phyloP scores from a whole-genome alignment of 1,140 invertebrate species.

The Mya arenaria region DNA sequence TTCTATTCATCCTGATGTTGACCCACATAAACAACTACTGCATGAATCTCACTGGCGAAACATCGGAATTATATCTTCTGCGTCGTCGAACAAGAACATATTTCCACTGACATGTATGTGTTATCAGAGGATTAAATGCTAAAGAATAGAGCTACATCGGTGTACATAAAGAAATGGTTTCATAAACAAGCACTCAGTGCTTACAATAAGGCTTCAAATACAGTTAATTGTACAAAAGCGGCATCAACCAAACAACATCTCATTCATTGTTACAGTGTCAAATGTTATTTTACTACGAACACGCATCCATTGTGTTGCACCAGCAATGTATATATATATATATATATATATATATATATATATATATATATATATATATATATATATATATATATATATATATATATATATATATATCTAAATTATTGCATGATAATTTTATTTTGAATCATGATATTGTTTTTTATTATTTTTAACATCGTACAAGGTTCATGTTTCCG shows the following conservation, averaged over 20 bases:
- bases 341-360: neutral
- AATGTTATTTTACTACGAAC: neutral
- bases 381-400: neutral
- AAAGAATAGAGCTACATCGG: no score
- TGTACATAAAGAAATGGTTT: no score
- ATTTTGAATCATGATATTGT: neutral
- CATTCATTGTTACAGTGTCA: neutral
- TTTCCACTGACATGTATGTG: slow-evolving; percentile 24
- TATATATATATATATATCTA: neutral
- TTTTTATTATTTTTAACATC: neutral
- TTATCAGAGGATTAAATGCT: neutral
- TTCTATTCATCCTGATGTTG: slow-evolving; percentile 51
- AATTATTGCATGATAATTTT: neutral
- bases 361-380: neutral
- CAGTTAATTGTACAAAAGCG: neutral
- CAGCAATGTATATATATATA: neutral
- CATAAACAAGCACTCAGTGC: no score
- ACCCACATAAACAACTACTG: slow-evolving; percentile 59
- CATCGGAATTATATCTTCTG: slow-evolving; percentile 48
- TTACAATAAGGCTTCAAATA: no score
- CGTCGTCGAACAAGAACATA: neutral
- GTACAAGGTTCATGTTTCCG: neutral
- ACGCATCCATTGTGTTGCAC: neutral
- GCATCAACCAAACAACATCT: neutral
- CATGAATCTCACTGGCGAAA: slow-evolving; percentile 56